phyloP scores from a whole-genome alignment of 2,797 vertebrate genomes.

The Acrocephalus scirpaceus region DNA sequence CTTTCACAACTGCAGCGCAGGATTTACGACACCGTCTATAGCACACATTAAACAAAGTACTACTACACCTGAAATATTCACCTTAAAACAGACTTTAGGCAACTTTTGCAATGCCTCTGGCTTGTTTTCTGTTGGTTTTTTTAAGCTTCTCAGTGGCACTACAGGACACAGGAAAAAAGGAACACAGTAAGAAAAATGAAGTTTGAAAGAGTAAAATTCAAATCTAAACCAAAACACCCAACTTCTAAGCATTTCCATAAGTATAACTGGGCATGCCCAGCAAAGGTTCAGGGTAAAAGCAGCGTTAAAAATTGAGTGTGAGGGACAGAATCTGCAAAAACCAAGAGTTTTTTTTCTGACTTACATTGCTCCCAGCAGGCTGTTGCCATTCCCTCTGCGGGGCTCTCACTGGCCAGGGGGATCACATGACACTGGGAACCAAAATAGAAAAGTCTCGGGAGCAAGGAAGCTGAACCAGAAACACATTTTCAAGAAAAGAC shows the following conservation, averaged over 20 bases:
- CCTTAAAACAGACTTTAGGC: not conserved
- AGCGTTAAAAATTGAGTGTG: not conserved
- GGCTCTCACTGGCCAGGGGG: constrained; percentile 46
- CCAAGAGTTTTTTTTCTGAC: constrained; percentile 61
- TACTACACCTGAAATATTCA: not conserved
- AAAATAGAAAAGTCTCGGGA: constrained; percentile 70
- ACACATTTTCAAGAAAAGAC: constrained; percentile 12
- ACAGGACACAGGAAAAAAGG: constrained; percentile 27
- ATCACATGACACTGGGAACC: constrained; percentile 63
- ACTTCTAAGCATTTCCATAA: not conserved
- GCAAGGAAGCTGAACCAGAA: constrained; percentile 64
- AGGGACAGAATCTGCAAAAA: constrained; percentile 54
- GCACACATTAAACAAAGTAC: not conserved
- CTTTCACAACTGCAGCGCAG: not conserved
- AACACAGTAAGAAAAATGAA: constrained; percentile 15
- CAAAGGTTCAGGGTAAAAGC: not conserved
- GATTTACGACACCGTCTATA: not conserved
- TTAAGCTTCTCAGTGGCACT: not conserved
- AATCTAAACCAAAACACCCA: not conserved
- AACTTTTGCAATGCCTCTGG: not conserved
- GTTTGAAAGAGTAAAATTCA: not conserved
- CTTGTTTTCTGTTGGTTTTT: not conserved
- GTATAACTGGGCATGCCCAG: not conserved
- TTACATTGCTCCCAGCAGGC: constrained; percentile 74
- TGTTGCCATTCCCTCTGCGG: constrained; percentile 64